Evolutionary conservation across 2,113 vertebrate species (phyloP), one percentile per base, ranked within the genome.

Genomic region (Propithecus coquereli): DNA sequence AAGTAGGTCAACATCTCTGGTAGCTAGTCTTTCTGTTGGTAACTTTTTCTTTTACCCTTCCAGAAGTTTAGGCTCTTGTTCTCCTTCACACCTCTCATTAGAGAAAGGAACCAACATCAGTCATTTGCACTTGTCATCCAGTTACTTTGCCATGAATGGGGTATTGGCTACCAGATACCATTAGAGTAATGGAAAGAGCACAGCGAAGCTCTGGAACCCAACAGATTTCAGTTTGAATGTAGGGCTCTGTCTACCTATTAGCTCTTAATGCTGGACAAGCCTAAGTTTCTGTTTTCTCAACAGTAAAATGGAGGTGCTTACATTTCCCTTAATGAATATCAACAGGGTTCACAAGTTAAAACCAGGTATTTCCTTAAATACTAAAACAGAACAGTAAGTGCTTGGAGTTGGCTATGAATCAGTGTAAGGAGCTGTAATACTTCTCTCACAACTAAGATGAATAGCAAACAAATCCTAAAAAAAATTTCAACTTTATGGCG

Each of bases 381-480:
- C 11, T 57, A 57, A 57, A 57, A 22, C 22, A 57, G 18, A 61
- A 61, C 8, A 61, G 11, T 71, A 90, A 73, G 23, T 94, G 43
- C 63, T 74, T 57, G 14, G 92, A 68, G 23, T 83, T 95, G 22
- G 23, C 27, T 80, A 34, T 89, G 54, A 74, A 40, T 86, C 25
- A 87, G 57, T 63, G 1, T 74, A 87, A 92, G n/a, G 10, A 73
- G 20, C 2, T 87, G 5, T 23, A 84, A 12, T 68, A 77, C 27
- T 86, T 92, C 61, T 94, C 37, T 88, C 54, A 82, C 23, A 90
- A 94, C 47, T 65, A 63, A 59, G 17, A 71, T 79, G n/a, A 89
- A 86, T 0, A 96, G 80, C 45, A 97, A 97, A 96, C 14, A 80
- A 74, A 34, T 61, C 50, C 52, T 87, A 76, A 84, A 94, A 74